These are phyloP conservation scores for Mesorhabditis belari DNA, from an alignment of 2,888 invertebrate species.

Conservation along the genomic window DNA sequence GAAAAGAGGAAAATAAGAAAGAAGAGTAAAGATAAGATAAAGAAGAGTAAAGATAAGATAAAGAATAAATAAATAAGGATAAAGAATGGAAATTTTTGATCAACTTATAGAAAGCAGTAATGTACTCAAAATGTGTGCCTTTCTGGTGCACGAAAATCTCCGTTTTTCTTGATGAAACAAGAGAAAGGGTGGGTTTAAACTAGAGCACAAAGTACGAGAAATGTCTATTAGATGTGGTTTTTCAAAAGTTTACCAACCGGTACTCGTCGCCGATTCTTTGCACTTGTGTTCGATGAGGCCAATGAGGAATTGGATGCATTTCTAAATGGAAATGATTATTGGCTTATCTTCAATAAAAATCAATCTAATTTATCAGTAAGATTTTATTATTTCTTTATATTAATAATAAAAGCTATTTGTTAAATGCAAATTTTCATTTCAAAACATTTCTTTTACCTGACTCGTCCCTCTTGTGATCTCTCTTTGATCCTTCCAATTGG, in stretches of 20 bases:
- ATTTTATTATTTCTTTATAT: too few species aligned
- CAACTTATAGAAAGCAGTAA: neutral
- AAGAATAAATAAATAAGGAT: neutral
- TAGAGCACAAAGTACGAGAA: too few species aligned
- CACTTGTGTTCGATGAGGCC: constrained; percentile 8
- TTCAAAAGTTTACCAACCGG: neutral
- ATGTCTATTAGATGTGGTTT: neutral
- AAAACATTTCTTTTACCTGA: constrained; percentile 12
- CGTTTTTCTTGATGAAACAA: too few species aligned
- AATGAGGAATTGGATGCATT: constrained; percentile 22
- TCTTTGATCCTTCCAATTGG: constrained; percentile 49
- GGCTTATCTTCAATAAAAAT: too few species aligned
- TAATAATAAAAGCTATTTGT: too few species aligned
- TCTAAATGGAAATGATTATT: constrained; percentile 7
- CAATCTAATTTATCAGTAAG: too few species aligned
- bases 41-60: neutral
- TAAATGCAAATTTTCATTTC: too few species aligned
- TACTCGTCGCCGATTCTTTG: neutral
- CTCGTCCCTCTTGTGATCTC: constrained; percentile 19
- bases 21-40: neutral
- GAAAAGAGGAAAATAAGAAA: too few species aligned
- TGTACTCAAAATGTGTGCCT: too few species aligned
- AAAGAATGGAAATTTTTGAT: neutral
- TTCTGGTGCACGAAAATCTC: too few species aligned
- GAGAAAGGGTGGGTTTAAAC: too few species aligned